phyloP scores from a whole-genome alignment of 2,113 vertebrate genomes.

The Gobiocypris rarus region DNA sequence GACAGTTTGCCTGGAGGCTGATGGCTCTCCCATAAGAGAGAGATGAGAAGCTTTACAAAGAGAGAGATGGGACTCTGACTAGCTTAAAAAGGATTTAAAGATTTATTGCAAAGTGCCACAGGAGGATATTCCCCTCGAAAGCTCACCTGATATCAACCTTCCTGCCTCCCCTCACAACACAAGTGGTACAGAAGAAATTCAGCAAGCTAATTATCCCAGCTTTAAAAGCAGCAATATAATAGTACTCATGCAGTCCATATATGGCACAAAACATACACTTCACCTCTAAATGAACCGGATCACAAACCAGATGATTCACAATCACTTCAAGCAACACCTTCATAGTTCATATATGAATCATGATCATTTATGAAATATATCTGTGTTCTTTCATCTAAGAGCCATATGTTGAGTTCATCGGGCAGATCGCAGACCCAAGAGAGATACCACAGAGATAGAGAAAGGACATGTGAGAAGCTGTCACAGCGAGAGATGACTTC shows the following conservation, averaged over 20 bases:
- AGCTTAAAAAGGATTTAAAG: slow-evolving; percentile 61
- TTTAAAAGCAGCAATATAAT: background rate
- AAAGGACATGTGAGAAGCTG: slow-evolving; percentile 39
- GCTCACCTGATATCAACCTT: slow-evolving; percentile 55
- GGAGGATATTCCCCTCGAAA: slow-evolving; percentile 56
- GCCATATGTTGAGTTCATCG: slow-evolving; percentile 44
- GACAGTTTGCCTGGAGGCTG: slow-evolving; percentile 38
- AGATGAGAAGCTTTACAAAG: slow-evolving; percentile 46
- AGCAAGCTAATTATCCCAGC: background rate
- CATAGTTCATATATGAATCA: slow-evolving; percentile 41
- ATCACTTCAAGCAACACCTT: slow-evolving; percentile 11
- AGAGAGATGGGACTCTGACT: slow-evolving; percentile 36
- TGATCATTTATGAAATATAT: slow-evolving; percentile 36
- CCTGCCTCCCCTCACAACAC: background rate
- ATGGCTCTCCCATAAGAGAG: slow-evolving; percentile 43
- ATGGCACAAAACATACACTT: background rate
- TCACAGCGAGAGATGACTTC: slow-evolving; percentile 52
- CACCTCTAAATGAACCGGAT: background rate
- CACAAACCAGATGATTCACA: background rate
- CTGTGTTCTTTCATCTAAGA: slow-evolving; percentile 34
- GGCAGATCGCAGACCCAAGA: slow-evolving; percentile 32
- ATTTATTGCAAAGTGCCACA: slow-evolving; percentile 62
- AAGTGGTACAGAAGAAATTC: background rate
- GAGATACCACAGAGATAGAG: slow-evolving; percentile 36
- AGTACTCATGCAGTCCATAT: background rate